Conservation (phyloP, 2,888 invertebrate species). For the Aphodius sticticus region DNA sequence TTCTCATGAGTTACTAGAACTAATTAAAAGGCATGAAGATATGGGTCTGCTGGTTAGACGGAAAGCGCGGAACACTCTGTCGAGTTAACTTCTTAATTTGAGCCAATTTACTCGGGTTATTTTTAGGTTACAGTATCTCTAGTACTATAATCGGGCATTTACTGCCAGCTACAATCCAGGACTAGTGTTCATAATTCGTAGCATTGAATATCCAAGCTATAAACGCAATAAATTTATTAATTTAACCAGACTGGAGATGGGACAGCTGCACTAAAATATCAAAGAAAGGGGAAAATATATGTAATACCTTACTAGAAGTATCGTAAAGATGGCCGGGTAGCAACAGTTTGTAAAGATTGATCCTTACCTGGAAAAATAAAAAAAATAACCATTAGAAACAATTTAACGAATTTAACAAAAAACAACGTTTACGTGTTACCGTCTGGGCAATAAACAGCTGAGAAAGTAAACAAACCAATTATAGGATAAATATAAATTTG, state of each 20-base stretch:
- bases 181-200: neutral
- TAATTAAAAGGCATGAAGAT: slow-evolving; percentile 44
- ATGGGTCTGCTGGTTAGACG: slow-evolving; percentile 40
- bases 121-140: slow-evolving; percentile 37
- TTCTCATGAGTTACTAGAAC: slow-evolving; percentile 9
- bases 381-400: neutral
- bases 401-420: neutral
- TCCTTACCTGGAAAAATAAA: neutral
- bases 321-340: neutral
- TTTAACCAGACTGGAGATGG: neutral
- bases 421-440: neutral
- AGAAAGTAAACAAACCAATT: slow-evolving; percentile 20
- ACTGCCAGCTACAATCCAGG: neutral
- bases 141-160: slow-evolving; percentile 21
- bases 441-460: slow-evolving; percentile 5
- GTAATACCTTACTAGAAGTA: neutral
- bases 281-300: neutral
- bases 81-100: slow-evolving; percentile 40
- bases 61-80: slow-evolving; percentile 39
- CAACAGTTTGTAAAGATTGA: neutral
- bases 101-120: slow-evolving; percentile 41
- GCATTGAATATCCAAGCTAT: neutral
- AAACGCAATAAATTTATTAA: neutral
- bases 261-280: neutral
- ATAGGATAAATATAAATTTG: slow-evolving; percentile 18